Evolutionary conservation across 1,140 invertebrate species (phyloP), one percentile per base, ranked within the genome.

Genomic region (Nasonia giraulti): DNA sequence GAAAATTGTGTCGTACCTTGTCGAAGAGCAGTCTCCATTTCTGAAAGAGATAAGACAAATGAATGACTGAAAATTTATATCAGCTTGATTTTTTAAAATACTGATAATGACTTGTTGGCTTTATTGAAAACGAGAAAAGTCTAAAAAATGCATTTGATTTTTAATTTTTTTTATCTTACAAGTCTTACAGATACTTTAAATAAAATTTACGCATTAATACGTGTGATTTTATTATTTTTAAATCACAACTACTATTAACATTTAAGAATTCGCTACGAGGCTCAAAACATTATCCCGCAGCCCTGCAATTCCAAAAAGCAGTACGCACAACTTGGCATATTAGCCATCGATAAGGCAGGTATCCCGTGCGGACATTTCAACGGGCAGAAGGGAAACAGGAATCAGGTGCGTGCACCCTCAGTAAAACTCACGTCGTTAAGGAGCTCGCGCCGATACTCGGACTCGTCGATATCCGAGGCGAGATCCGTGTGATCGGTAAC

Each of bases 1-100:
- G 6, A 4, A n/a, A 20, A 62, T 62, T 20, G 6, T 80, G 27
- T 84, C 94, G 94, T 93, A 97, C 96, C 95, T 96, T 96, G 92
- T 97, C 97, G 89, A 97, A 97, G 62, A 97, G 94, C 82, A 96
- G 94, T 83, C 96, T 95, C 97, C 96, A 97, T 96, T 96, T 96
- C 96, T 97, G 94, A 82, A 96, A 95, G 79, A 91, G 91, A 93
- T 88, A 90, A 86, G 86, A 87, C 6, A 44, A 10, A 0, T 66
- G 5, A 66, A 66, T 66, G 5, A 66, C n/a, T 20, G 1, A 20
- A 20, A 6, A 0, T 14, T 23, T 66, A 66, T 66, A 66, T 66
- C n/a, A 66, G 11, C 62, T 66, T 44, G 14, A 66, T 23, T 66
- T 66, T 66, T 27, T 27, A 2, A 1, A 27, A 27, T 27, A 27